phyloP scores from a whole-genome alignment of 2,113 vertebrate species.

The Fukomys damarensis region DNA sequence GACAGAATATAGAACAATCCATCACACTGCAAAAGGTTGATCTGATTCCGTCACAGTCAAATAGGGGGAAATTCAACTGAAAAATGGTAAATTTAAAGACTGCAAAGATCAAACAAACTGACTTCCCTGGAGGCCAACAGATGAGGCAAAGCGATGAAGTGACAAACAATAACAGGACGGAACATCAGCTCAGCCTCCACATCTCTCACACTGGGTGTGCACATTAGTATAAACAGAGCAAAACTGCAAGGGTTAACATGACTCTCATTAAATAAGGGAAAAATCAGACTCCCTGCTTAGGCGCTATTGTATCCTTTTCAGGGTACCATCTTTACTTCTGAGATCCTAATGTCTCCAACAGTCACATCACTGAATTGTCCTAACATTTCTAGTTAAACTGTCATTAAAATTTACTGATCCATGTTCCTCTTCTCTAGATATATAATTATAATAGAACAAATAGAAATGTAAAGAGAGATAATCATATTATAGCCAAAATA shows the following conservation, averaged over 20 bases:
- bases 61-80: constrained; percentile 47
- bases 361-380: neutral
- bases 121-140: neutral
- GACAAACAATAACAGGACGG: neutral
- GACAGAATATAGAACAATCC: constrained; percentile 34
- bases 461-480: neutral
- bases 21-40: constrained; percentile 55
- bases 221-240: accelerated
- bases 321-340: neutral
- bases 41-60: constrained; percentile 36
- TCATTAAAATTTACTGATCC: neutral
- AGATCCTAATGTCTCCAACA: neutral
- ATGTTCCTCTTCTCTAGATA: neutral
- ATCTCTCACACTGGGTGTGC: neutral
- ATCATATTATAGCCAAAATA: neutral
- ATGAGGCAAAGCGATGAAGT: constrained; percentile 32
- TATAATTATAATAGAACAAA: neutral
- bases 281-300: neutral
- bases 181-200: neutral
- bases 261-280: neutral
- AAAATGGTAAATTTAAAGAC: constrained; percentile 63
- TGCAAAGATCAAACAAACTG: constrained; percentile 5
- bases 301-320: neutral
- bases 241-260: neutral
- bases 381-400: neutral